phyloP scores from a whole-genome alignment of 2,113 vertebrate species.

The human (Homo sapiens) region GRCh38 chr11:19705001-19705500 shows the following conservation, averaged over 20 bases:
- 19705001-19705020: no score
- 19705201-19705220: not conserved
- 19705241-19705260: not conserved
- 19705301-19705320: not conserved
- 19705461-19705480: not conserved
- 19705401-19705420: not conserved
- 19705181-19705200: not conserved
- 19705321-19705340: not conserved
- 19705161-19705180: not conserved
- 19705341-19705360: not conserved
- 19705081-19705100: not conserved
- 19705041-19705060: not conserved
- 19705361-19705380: not conserved
- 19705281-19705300: not conserved
- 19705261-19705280: not conserved
- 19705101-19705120: not conserved
- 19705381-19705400: not conserved
- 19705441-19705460: not conserved
- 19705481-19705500: not conserved
- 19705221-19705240: not conserved
- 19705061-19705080: not conserved
- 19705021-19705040: not conserved
- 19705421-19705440: not conserved
- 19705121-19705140: not conserved
- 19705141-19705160: not conserved